phyloP scores from a whole-genome alignment of 2,797 vertebrate species.

The Remorina albescens region DNA sequence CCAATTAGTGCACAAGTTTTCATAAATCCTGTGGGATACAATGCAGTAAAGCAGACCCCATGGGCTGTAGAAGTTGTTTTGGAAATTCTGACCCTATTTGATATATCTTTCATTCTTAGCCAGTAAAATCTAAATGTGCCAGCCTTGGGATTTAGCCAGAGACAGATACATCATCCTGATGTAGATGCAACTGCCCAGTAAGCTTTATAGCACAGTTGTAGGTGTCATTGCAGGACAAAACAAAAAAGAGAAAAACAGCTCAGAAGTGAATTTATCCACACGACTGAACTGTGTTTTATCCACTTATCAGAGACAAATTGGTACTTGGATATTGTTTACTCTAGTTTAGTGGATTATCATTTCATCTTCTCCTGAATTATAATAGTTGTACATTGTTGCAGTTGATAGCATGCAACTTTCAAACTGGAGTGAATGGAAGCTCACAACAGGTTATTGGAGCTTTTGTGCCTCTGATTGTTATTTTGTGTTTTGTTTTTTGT shows the following conservation, averaged over 20 bases:
- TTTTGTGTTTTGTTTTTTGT: no score
- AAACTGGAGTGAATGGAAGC: background rate
- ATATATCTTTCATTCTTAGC: background rate
- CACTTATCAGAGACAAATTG: background rate
- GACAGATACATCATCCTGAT: background rate
- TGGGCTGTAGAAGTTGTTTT: constrained; percentile 6
- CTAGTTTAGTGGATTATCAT: no score
- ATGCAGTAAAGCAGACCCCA: constrained; percentile 12
- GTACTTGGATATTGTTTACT: background rate
- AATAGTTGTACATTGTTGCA: no score
- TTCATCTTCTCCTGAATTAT: no score
- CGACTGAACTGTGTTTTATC: background rate
- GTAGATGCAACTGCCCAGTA: constrained; percentile 7
- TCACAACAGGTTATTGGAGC: background rate
- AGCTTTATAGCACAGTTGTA: background rate
- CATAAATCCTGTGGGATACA: no score
- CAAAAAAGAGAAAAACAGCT: no score
- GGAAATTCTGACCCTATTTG: background rate
- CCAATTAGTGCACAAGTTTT: constrained; percentile 49
- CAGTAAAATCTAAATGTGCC: background rate
- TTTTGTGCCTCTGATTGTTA: background rate
- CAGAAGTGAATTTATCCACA: no score
- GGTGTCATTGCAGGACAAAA: background rate
- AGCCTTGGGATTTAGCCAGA: background rate
- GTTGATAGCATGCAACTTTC: no score